Evolutionary conservation across 1,140 invertebrate genomes (phyloP), one percentile per base, ranked within the genome.

Genomic region (Cylas formicarius): DNA sequence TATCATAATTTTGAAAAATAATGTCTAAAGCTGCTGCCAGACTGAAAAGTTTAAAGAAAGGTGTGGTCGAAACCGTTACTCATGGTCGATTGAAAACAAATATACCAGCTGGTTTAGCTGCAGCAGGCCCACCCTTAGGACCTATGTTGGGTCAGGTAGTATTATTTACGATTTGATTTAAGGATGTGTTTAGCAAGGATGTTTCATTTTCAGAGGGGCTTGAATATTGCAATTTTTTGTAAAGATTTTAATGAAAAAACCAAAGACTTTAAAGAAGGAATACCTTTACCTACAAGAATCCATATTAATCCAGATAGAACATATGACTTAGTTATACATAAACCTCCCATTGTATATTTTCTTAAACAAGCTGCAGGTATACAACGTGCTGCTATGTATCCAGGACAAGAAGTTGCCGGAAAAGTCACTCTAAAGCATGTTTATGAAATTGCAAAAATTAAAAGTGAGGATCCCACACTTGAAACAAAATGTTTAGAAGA

Each of bases 201-300:
- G n/a, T n/a, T n/a, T n/a, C 19, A 26, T 45, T 72, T 67, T 11
- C 62, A 97, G 89, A 79, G 91, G 61, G 90, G 91, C 28, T 82
- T 99, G 20, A 97, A 99, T 63, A 96, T 99, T 57, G 82, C 86
- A 32, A 79, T 82, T 33, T 99, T 99, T 71, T 94, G 91, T 61
- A 98, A 99, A 72, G 96, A 99, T 54, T 99, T 99, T 56, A 99
- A 99, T 71, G 84, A 90, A 58, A 82, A 75, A 63, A 99, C 96
- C 2, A 85, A 83, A 42, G 76, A 96, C 56, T 85, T 94, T 16
- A 97, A 92, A 66, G 81, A 84, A 65, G 96, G 95, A 13, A 82
- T 95, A 48, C 93, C 93, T 7, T 56, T 98, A 33, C 92, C 92
- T 2, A 82, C 78, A 43, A 73, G 81, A 56, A 77, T 95, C 7